These are phyloP conservation scores for Stegastes partitus DNA, from an alignment of 2,113 vertebrate species.

Conservation along the genomic window DNA sequence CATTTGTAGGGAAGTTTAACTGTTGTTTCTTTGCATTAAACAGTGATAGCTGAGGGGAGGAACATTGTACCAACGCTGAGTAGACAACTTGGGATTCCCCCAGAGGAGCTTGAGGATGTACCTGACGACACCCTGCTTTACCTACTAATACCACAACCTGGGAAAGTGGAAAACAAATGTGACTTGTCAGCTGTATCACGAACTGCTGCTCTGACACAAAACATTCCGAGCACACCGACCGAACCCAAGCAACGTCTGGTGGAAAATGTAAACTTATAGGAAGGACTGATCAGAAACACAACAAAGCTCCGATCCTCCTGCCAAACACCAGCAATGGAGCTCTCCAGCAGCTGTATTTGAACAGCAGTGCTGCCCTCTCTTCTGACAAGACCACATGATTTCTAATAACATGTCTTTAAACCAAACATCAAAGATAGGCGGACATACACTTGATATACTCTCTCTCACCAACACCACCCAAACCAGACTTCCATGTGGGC, in stretches of 20 bases:
- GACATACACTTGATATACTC: not conserved
- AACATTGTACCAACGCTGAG: too few species aligned
- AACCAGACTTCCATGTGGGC: conserved; percentile 3
- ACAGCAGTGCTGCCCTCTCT: not conserved
- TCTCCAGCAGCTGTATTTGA: not conserved
- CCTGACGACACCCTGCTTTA: not conserved
- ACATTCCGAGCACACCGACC: not conserved
- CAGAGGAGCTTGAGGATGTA: too few species aligned
- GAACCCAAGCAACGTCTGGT: not conserved
- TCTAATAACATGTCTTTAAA: not conserved
- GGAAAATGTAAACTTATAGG: not conserved
- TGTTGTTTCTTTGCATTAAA: too few species aligned
- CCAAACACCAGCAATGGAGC: not conserved
- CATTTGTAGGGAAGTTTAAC: too few species aligned
- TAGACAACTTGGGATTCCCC: too few species aligned
- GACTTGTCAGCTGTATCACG: too few species aligned
- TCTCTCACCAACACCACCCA: not conserved
- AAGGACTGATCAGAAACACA: not conserved
- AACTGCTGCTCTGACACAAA: too few species aligned
- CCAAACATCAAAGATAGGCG: not conserved
- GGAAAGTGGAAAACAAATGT: not conserved
- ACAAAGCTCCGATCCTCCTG: not conserved
- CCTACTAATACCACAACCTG: not conserved
- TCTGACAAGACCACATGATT: not conserved
- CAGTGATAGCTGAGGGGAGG: too few species aligned